Evolutionary conservation across 2,888 invertebrate species (phyloP).

Genomic region (Gari tellinella): DNA sequence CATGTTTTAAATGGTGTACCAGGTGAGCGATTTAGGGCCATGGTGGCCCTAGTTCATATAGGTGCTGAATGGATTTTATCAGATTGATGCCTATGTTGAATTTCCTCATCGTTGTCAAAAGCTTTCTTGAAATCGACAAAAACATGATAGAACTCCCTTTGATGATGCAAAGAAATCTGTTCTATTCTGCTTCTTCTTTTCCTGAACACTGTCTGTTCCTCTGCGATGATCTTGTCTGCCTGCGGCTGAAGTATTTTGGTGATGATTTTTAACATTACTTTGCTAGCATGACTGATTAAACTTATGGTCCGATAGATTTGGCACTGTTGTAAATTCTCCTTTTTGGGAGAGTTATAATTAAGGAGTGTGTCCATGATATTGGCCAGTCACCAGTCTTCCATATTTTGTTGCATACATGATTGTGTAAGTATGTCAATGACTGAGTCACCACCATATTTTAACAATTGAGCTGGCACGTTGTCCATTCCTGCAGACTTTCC

Average conservation of each 20-base stretch:
- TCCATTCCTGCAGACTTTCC: constrained; percentile 45
- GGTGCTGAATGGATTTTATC: too few relatives aligned
- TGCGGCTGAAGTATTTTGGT: constrained; percentile 19
- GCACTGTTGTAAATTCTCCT: constrained; percentile 26
- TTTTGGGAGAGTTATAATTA: constrained; percentile 36
- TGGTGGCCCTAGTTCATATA: too few relatives aligned
- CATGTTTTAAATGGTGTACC: too few relatives aligned
- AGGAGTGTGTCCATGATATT: constrained; percentile 15
- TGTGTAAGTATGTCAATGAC: background rate
- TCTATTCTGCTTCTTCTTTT: too few relatives aligned
- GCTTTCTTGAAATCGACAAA: too few relatives aligned
- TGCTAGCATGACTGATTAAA: constrained; percentile 44
- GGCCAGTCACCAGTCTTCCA: constrained; percentile 17
- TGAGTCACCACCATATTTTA: constrained; percentile 19
- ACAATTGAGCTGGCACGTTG: constrained; percentile 38
- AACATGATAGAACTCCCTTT: too few relatives aligned
- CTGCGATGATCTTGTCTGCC: constrained; percentile 3
- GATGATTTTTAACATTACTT: constrained; percentile 32
- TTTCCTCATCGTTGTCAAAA: too few relatives aligned
- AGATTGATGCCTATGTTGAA: too few relatives aligned
- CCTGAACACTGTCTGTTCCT: too few relatives aligned
- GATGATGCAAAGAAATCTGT: too few relatives aligned
- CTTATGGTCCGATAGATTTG: constrained; percentile 35
- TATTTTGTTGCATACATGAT: constrained; percentile 13
- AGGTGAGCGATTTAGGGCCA: too few relatives aligned